Conservation (phyloP, 2,888 invertebrate species). For the Tribolium freemani region DNA sequence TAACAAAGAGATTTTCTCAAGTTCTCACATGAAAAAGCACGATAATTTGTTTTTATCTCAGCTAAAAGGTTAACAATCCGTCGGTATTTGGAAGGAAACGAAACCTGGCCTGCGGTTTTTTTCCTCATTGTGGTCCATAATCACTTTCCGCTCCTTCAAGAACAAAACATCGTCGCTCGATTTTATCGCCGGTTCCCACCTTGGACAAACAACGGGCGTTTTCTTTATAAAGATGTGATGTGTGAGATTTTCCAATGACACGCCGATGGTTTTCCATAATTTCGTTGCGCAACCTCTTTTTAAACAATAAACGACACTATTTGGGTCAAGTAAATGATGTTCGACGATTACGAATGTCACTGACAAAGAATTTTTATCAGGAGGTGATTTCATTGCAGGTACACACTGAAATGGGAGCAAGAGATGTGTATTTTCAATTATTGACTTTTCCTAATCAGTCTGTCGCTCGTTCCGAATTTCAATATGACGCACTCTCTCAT, state of each 20-base stretch:
- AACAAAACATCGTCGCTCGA: conserved; percentile 27
- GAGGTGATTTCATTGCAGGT: conserved; percentile 56
- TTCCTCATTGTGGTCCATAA: conserved; percentile 60
- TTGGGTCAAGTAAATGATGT: conserved; percentile 60
- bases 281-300: conserved; percentile 54
- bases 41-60: conserved; percentile 43
- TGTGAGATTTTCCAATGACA: conserved; percentile 39
- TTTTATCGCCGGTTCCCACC: conserved; percentile 15
- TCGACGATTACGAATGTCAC: conserved; percentile 54
- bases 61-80: conserved; percentile 51
- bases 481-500: not conserved
- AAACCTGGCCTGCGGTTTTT: conserved; percentile 58
- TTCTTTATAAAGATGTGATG: not conserved
- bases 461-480: conserved; percentile 15
- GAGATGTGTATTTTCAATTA: conserved; percentile 47
- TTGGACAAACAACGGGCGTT: not conserved
- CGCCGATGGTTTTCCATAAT: conserved; percentile 49
- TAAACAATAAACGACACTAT: conserved; percentile 56
- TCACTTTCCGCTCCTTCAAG: conserved; percentile 52
- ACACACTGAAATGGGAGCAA: conserved; percentile 40
- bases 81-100: conserved; percentile 53
- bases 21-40: conserved; percentile 43
- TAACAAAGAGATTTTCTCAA: conserved; percentile 27
- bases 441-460: conserved; percentile 50
- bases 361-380: conserved; percentile 57